A percentile compares a stretch with the other conserved stretches of the same genome.
phyloP scores from a whole-genome alignment of 2,888 invertebrate species.

The Ormyrus nitidulus region DNA sequence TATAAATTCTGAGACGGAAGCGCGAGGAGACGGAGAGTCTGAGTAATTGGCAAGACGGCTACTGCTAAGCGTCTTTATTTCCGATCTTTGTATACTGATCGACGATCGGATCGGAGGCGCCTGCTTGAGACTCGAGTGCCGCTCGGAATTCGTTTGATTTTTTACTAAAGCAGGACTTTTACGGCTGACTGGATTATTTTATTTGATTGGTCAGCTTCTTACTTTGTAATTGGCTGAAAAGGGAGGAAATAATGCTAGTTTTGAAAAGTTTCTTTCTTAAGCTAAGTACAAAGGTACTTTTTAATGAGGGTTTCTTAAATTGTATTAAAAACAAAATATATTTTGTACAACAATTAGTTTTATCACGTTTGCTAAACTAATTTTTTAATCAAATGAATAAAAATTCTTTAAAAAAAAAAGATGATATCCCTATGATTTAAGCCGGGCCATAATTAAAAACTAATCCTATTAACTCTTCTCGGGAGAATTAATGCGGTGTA shows the following conservation, averaged over 20 bases:
- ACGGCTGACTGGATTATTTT: neutral
- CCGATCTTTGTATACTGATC: conserved; percentile 1
- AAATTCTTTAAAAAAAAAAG: neutral
- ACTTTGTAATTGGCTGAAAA: neutral
- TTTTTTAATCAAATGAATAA: too few relatives aligned
- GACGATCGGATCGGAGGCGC: neutral
- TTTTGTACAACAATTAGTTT: too few relatives aligned
- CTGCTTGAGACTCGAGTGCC: neutral
- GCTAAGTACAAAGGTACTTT: too few relatives aligned
- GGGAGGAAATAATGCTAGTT: too few relatives aligned
- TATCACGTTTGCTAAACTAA: too few relatives aligned
- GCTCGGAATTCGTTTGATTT: neutral
- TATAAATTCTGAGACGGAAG: conserved; percentile 13
- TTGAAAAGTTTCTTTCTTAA: too few relatives aligned
- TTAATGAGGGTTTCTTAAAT: too few relatives aligned
- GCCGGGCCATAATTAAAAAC: conserved; percentile 18
- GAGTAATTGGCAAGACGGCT: neutral
- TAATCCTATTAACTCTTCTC: conserved; percentile 4
- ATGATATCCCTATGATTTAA: neutral
- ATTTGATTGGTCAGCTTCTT: neutral
- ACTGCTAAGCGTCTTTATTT: conserved; percentile 1
- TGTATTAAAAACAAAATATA: too few relatives aligned
- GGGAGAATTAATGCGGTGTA: conserved; percentile 3
- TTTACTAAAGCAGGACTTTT: neutral
- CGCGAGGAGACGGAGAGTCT: conserved; percentile 12